phyloP scores from a whole-genome alignment of 2,888 invertebrate species.

The Morpho helenor region DNA sequence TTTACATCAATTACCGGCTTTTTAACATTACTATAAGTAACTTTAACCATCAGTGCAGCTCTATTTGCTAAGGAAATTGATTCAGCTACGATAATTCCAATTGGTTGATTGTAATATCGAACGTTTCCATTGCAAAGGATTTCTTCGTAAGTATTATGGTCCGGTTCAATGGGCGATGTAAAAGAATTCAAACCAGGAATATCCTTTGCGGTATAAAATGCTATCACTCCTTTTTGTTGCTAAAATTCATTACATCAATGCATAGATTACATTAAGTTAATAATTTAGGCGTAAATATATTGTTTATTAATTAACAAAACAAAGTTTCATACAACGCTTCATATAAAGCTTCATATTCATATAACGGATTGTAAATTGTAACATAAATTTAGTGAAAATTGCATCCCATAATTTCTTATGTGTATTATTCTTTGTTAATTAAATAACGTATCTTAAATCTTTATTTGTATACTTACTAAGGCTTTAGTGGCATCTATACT shows the following conservation, averaged over 20 bases:
- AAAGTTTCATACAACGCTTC: no score
- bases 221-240: conserved; percentile 82
- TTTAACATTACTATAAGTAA: conserved; percentile 69
- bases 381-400: no score
- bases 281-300: no score
- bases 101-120: conserved; percentile 82
- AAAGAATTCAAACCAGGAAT: conserved; percentile 84
- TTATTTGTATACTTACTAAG: conserved; percentile 62
- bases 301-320: no score
- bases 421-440: no score
- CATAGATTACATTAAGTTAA: no score
- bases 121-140: conserved; percentile 74
- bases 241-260: conserved; percentile 34
- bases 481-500: conserved; percentile 81
- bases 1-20: conserved; percentile 49
- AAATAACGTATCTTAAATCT: no score
- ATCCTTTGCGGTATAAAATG: conserved; percentile 82
- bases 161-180: conserved; percentile 37
- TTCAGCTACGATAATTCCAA: conserved; percentile 84
- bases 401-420: no score
- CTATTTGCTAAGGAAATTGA: conserved; percentile 74
- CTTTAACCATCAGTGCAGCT: conserved; percentile 79
- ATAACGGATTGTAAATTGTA: no score
- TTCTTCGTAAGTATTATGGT: conserved; percentile 50
- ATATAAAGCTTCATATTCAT: no score